Percentiles rank a stretch among this genome's conserved stretches.
These are phyloP conservation scores for Daubentonia madagascariensis DNA, from an alignment of 2,113 vertebrate species.

Conservation along the genomic window DNA sequence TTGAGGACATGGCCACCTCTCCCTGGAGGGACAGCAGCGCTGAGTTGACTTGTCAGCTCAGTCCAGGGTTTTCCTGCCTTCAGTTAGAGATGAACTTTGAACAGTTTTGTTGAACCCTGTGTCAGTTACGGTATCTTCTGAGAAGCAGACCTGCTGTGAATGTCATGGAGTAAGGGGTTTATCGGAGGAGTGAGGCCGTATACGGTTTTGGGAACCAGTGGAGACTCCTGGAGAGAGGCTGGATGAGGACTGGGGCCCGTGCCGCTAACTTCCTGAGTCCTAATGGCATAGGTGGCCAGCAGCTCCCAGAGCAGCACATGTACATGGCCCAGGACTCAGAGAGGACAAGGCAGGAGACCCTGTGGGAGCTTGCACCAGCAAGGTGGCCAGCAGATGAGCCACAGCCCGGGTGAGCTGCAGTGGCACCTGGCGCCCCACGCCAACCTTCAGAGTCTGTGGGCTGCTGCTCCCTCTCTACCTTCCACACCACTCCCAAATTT, in stretches of 20 bases:
- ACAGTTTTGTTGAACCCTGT: rapidly evolving
- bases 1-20: neutral
- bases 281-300: rapidly evolving
- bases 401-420: neutral
- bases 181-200: rapidly evolving
- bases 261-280: neutral
- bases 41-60: neutral
- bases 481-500: rapidly evolving
- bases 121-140: too few relatives aligned
- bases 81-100: rapidly evolving
- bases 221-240: neutral
- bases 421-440: rapidly evolving
- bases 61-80: neutral
- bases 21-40: rapidly evolving
- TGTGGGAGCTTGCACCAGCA: neutral
- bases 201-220: rapidly evolving
- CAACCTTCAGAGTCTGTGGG: rapidly evolving
- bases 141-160: neutral
- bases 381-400: neutral
- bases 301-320: rapidly evolving
- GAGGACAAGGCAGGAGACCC: neutral
- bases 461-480: too few relatives aligned
- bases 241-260: rapidly evolving
- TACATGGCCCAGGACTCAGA: neutral
- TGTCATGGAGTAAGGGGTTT: too few relatives aligned